Conservation (phyloP, 2,113 vertebrate genomes). For the Actenoides lindsayi region DNA sequence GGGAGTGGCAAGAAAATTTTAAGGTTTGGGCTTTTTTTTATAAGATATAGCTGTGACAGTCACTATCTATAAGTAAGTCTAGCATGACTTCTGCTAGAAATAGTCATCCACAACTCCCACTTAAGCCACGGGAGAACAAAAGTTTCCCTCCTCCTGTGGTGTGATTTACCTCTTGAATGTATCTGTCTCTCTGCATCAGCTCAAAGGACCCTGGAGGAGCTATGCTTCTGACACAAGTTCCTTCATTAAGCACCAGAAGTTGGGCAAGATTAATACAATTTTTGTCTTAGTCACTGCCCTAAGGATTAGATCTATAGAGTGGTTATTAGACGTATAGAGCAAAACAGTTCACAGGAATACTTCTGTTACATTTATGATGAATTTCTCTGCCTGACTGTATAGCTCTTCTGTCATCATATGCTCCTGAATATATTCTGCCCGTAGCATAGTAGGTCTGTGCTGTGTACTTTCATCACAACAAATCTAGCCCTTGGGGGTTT, state of each 20-base stretch:
- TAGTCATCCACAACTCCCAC: constrained; percentile 1
- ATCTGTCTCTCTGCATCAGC: neutral
- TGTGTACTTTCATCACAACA: neutral
- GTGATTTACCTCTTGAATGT: neutral
- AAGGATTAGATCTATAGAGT: neutral
- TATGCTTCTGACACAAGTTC: neutral
- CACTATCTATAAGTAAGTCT: neutral
- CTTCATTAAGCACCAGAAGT: neutral
- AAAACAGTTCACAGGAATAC: neutral
- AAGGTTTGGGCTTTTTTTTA: neutral
- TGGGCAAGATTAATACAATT: neutral
- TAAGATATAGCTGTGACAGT: neutral
- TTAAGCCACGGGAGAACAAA: neutral
- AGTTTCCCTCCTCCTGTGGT: neutral
- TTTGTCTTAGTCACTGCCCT: neutral
- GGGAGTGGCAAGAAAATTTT: neutral
- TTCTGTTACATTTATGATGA: neutral
- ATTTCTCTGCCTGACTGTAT: neutral
- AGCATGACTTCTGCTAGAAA: constrained; percentile 1
- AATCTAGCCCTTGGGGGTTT: neutral
- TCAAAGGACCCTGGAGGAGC: neutral
- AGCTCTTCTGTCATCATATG: neutral
- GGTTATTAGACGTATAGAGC: neutral
- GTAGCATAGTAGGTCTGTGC: neutral
- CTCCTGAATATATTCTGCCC: neutral